These are phyloP conservation scores for Coranthus polyacanthus DNA, from an alignment of 2,797 vertebrate species.

Conservation along the genomic window DNA sequence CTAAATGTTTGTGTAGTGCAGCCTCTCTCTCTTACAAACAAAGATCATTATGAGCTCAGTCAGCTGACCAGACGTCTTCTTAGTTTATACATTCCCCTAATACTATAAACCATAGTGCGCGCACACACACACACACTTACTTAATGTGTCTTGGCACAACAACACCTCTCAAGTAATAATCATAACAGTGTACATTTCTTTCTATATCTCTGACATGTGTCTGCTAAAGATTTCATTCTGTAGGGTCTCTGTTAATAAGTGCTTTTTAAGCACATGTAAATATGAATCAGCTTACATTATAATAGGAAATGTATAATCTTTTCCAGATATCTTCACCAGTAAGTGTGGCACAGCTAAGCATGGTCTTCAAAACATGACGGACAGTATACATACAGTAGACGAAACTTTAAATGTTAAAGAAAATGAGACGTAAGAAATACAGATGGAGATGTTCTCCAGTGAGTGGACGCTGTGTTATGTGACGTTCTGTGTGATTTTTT, in stretches of 20 bases:
- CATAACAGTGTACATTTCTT: background rate
- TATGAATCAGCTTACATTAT: too few species aligned
- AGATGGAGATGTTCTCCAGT: too few species aligned
- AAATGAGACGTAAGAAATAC: too few species aligned
- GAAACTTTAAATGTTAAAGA: too few species aligned
- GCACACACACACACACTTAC: background rate
- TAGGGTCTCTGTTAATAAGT: background rate
- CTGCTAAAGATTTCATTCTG: background rate
- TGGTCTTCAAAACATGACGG: too few species aligned
- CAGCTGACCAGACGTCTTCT: conserved; percentile 1
- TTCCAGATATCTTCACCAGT: too few species aligned
- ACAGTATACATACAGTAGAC: too few species aligned
- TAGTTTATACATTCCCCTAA: conserved; percentile 6
- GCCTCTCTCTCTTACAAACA: conserved; percentile 13
- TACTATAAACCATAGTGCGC: conserved; percentile 12
- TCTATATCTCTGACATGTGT: background rate
- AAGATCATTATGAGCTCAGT: background rate
- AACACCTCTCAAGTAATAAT: conserved; percentile 1
- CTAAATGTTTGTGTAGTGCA: background rate
- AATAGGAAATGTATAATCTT: too few species aligned
- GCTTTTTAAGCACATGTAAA: too few species aligned
- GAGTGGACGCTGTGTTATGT: conserved; percentile 61
- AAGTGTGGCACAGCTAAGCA: too few species aligned
- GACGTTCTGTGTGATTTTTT: conserved; percentile 56
- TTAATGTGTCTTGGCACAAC: conserved; percentile 2